Evolutionary conservation across 2,113 vertebrate genomes (phyloP).

Genomic region (Sialia sialis): DNA sequence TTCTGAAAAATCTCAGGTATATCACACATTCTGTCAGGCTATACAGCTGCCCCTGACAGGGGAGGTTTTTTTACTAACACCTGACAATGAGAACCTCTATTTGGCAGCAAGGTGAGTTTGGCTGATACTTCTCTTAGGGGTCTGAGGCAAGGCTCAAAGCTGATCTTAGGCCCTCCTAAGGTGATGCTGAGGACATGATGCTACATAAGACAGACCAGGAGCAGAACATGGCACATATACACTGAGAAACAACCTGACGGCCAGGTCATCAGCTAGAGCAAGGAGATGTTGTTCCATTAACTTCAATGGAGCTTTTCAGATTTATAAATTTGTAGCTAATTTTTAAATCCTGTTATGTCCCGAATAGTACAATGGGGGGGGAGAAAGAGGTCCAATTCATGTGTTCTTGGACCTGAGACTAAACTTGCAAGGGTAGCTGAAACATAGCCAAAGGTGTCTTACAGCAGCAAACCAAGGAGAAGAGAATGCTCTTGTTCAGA

Average conservation of each 20-base stretch:
- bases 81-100: neutral
- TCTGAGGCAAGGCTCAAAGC: neutral
- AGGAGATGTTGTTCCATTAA: neutral
- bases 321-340: neutral
- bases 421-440: neutral
- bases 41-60: neutral
- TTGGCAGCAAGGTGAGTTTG: neutral
- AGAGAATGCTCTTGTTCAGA: neutral
- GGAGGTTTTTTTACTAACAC: neutral
- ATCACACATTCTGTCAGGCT: neutral
- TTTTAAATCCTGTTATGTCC: neutral
- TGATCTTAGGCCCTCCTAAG: neutral
- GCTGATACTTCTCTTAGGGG: neutral
- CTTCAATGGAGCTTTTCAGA: fast-evolving
- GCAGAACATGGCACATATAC: neutral
- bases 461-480: neutral
- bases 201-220: fast-evolving
- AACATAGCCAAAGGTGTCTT: neutral
- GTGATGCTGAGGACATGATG: neutral
- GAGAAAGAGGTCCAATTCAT: neutral
- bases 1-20: neutral
- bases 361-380: neutral
- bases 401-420: neutral
- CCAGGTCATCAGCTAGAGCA: neutral
- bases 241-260: neutral